phyloP scores from a whole-genome alignment of 2,888 invertebrate genomes.

The Poecilus cupreus region DNA sequence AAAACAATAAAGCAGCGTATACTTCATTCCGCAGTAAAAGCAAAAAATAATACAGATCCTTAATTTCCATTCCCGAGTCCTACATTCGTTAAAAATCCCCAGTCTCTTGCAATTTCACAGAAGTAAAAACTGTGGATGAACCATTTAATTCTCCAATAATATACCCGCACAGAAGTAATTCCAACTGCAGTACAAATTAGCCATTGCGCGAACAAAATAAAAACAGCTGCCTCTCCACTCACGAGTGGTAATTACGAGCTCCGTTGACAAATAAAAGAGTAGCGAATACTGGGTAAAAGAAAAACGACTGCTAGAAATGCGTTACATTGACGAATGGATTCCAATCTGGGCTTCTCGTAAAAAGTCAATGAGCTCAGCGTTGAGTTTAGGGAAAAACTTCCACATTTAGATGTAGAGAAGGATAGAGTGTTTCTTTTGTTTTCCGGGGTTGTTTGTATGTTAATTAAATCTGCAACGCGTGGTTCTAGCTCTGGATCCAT shows the following conservation, averaged over 20 bases:
- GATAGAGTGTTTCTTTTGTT: conserved; percentile 16
- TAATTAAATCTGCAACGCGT: conserved; percentile 13
- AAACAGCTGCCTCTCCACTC: neutral
- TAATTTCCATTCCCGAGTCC: neutral
- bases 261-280: conserved; percentile 17
- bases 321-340: conserved; percentile 26
- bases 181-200: neutral
- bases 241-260: neutral
- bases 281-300: neutral
- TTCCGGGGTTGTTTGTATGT: conserved; percentile 10
- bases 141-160: conserved; percentile 18
- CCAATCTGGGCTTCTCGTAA: neutral
- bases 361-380: conserved; percentile 6
- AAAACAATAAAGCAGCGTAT: too few relatives aligned
- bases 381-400: neutral
- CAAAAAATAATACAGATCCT: neutral
- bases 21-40: neutral
- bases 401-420: conserved; percentile 4
- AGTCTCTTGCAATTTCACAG: neutral
- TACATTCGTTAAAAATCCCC: neutral
- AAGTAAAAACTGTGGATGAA: neutral
- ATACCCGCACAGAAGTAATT: neutral
- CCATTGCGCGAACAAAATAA: neutral
- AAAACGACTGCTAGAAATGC: neutral
- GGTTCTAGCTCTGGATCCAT: neutral